phyloP scores from a whole-genome alignment of 2,888 invertebrate genomes.

The Drosophila picticornis region DNA sequence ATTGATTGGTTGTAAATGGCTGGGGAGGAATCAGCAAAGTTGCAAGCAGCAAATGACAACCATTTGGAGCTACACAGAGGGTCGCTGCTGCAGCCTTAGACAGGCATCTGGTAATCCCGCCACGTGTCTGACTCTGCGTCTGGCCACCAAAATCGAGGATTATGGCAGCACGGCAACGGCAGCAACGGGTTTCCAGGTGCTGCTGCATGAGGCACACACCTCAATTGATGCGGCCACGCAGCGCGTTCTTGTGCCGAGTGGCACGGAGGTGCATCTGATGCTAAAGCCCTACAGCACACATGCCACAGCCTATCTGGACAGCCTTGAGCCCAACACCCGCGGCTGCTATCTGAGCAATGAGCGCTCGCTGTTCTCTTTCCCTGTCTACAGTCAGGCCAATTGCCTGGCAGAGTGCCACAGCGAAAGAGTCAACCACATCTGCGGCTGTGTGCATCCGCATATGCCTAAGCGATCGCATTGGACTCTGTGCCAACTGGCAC shows the following conservation, averaged over 20 bases:
- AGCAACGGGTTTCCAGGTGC: constrained; percentile 87
- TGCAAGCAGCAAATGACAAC: constrained; percentile 87
- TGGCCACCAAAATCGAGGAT: constrained; percentile 87
- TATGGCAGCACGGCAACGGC: constrained; percentile 87
- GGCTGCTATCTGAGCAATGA: constrained; percentile 88
- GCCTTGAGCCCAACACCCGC: constrained; percentile 85
- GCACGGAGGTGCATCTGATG: constrained; percentile 87
- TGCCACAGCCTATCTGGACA: constrained; percentile 86
- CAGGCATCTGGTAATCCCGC: constrained; percentile 87
- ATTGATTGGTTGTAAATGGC: constrained; percentile 87
- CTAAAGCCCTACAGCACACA: constrained; percentile 88
- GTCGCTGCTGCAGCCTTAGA: constrained; percentile 89
- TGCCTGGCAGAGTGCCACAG: constrained; percentile 88
- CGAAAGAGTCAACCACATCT: constrained; percentile 85
- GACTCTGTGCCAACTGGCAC: constrained; percentile 64
- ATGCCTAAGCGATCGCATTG: constrained; percentile 83
- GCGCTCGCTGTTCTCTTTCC: constrained; percentile 78
- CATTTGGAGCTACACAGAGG: constrained; percentile 85
- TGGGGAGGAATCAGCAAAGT: constrained; percentile 85
- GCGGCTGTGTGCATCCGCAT: constrained; percentile 88
- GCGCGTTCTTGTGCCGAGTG: constrained; percentile 86
- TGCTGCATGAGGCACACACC: constrained; percentile 88
- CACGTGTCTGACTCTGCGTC: constrained; percentile 87
- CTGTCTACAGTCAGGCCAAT: constrained; percentile 88
- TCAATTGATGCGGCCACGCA: constrained; percentile 87